Evolutionary conservation across 2,113 vertebrate genomes (phyloP).

Genomic region (Indri indri): DNA sequence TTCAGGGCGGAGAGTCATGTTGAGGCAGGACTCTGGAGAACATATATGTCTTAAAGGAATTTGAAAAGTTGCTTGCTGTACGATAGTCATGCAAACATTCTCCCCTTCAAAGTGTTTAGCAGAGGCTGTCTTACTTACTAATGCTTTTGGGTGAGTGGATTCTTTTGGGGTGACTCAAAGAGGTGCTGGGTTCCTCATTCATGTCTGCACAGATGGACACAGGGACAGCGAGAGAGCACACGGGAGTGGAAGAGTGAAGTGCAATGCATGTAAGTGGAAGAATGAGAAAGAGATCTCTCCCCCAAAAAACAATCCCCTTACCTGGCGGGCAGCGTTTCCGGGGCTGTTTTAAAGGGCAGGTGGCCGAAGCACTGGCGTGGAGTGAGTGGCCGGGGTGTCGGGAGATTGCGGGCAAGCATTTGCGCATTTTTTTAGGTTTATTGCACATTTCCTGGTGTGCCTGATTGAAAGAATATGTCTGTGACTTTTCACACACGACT

Average conservation of each 20-base stretch:
- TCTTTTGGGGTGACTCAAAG: neutral
- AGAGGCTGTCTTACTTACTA: neutral
- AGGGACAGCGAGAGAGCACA: neutral
- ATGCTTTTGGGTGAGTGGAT: neutral
- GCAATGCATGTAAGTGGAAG: neutral
- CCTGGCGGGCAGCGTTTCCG: neutral
- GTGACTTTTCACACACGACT: slow-evolving; percentile 70
- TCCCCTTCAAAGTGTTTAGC: neutral
- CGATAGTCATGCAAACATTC: neutral
- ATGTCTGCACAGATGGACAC: no score
- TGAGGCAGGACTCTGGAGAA: neutral
- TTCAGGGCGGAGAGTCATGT: neutral
- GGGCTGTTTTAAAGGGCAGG: neutral
- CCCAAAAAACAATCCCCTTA: neutral
- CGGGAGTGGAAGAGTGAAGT: neutral
- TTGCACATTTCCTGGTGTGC: slow-evolving; percentile 70
- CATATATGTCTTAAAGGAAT: neutral
- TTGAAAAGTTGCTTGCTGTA: neutral
- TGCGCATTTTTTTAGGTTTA: slow-evolving; percentile 62
- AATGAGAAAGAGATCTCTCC: no score
- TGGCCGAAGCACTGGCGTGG: neutral
- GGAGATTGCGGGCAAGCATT: neutral
- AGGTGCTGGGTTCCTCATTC: neutral
- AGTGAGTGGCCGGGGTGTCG: neutral
- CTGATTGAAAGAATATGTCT: slow-evolving; percentile 73